Conservation (phyloP, 2,888 invertebrate genomes). For the Ametastegia equiseti region DNA sequence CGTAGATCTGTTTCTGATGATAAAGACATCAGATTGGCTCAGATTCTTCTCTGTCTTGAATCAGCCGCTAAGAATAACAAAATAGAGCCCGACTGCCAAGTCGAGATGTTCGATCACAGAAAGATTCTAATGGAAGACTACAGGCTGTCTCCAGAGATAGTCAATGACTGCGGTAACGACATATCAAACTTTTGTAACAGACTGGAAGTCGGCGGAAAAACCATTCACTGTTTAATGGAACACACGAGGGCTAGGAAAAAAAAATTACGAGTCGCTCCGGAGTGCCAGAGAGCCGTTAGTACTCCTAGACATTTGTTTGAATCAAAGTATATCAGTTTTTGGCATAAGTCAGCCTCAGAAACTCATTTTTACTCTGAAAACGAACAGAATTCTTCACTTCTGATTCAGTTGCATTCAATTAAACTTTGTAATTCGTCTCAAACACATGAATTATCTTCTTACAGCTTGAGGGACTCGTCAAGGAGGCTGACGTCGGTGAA, state of each 20-base stretch:
- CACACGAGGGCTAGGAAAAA: conserved; percentile 84
- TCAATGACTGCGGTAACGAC: conserved; percentile 91
- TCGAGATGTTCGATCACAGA: conserved; percentile 94
- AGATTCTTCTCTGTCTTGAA: conserved; percentile 95
- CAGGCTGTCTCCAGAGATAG: conserved; percentile 94
- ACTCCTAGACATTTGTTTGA: too few species aligned
- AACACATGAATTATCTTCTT: conserved; percentile 51
- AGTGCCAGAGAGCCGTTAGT: conserved; percentile 86
- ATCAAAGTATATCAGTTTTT: too few species aligned
- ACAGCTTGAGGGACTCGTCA: conserved; percentile 87
- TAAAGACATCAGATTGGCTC: conserved; percentile 90
- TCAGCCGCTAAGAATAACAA: conserved; percentile 85
- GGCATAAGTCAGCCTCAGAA: too few species aligned
- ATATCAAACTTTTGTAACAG: conserved; percentile 87
- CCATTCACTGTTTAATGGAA: conserved; percentile 97
- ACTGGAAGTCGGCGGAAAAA: conserved; percentile 89
- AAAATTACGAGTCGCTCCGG: conserved; percentile 82
- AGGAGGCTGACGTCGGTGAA: conserved; percentile 94
- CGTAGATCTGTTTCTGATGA: conserved; percentile 89
- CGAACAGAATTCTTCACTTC: conserved; percentile 16
- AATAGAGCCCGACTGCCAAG: conserved; percentile 87
- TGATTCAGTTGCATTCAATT: too few species aligned
- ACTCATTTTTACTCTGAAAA: too few species aligned
- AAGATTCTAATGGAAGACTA: conserved; percentile 96
- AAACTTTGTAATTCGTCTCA: too few species aligned